Conservation (phyloP, 23 tunicate species). For the Ciona savignyi region DNA sequence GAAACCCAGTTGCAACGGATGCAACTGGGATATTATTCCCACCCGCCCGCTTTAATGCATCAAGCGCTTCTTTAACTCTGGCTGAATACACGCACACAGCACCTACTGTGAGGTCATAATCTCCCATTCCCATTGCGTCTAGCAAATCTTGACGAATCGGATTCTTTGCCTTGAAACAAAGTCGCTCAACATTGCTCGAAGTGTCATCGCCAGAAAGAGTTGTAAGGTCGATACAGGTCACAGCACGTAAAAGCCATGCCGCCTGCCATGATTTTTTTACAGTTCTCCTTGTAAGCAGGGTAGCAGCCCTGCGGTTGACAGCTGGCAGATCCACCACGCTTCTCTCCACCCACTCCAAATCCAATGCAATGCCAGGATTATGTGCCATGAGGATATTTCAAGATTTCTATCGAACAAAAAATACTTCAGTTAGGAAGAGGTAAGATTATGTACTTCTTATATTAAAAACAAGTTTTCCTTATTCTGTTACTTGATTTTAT, state of each 20-base stretch:
- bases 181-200: conserved; percentile 68
- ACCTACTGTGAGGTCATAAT: conserved; percentile 69
- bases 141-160: conserved; percentile 84
- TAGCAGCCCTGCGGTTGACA: conserved; percentile 89
- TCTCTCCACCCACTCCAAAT: conserved; percentile 64
- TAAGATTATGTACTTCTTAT: too few relatives aligned
- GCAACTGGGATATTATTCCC: conserved; percentile 61
- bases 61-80: conserved; percentile 58
- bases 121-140: conserved; percentile 68
- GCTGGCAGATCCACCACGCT: conserved; percentile 71
- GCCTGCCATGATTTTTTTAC: conserved; percentile 97
- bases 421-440: too few relatives aligned
- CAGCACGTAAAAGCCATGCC: conserved; percentile 91
- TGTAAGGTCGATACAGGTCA: conserved; percentile 87
- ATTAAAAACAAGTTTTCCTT: too few relatives aligned
- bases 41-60: conserved; percentile 57
- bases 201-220: conserved; percentile 98
- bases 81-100: conserved; percentile 96
- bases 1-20: conserved; percentile 98
- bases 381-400: too few relatives aligned
- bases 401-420: too few relatives aligned
- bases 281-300: conserved; percentile 65
- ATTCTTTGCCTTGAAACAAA: conserved; percentile 83
- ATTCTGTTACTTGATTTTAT: too few relatives aligned
- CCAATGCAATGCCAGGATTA: conserved; percentile 52